These are phyloP conservation scores for Ceratothoa steindachneri DNA, from an alignment of 2,888 invertebrate species.

Conservation along the genomic window DNA sequence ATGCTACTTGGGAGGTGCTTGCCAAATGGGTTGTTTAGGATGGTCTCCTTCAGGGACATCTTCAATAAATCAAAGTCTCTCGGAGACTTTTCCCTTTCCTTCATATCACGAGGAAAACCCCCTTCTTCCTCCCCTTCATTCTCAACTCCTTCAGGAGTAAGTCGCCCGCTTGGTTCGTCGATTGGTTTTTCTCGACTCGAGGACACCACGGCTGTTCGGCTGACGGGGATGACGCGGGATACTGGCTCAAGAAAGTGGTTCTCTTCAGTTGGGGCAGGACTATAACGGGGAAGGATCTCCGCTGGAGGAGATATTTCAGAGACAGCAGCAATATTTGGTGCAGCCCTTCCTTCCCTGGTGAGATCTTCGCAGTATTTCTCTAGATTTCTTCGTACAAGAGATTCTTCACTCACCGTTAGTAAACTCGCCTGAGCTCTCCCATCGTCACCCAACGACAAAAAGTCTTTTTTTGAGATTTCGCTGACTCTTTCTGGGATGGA, in stretches of 20 bases:
- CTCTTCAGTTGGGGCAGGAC: neutral
- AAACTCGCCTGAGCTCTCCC: too few relatives aligned
- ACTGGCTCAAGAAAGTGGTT: neutral
- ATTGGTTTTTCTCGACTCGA: constrained; percentile 2
- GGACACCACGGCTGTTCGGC: neutral
- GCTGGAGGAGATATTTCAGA: neutral
- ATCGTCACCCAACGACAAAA: too few relatives aligned
- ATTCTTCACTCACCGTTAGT: neutral
- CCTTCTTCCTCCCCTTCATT: neutral
- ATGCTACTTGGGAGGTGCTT: neutral
- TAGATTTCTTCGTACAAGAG: neutral
- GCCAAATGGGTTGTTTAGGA: neutral
- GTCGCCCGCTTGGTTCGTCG: neutral
- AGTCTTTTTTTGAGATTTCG: neutral
- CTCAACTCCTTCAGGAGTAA: neutral
- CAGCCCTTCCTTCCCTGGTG: neutral
- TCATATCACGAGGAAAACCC: neutral
- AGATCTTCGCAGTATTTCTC: neutral
- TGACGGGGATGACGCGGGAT: neutral
- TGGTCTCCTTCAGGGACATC: neutral
- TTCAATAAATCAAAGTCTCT: neutral
- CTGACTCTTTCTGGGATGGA: too few relatives aligned
- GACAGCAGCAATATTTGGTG: neutral
- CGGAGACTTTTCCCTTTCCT: neutral
- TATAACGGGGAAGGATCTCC: too few relatives aligned